Base-by-base conservation (phyloP, 2,888 invertebrate species). In the Luffia ferchaultella region DNA sequence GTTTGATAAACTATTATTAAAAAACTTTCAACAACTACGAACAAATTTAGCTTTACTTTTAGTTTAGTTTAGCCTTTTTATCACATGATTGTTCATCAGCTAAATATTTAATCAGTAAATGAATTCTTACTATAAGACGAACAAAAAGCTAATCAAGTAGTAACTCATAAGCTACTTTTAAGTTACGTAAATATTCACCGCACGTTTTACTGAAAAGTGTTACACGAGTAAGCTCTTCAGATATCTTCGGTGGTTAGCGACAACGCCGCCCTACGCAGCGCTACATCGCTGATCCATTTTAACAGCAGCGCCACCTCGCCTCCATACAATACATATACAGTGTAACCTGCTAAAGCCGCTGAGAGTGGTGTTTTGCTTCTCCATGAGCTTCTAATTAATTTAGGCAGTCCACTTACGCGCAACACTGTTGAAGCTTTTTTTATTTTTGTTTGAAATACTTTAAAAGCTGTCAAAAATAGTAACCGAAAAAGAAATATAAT, bases 191-290 rank as follows among this genome's bases (percentile, higher is more conserved):
- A n/a, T n/a, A n/a, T n/a, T n/a, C n/a, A n/a, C n/a, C n/a, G n/a
- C n/a, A n/a, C n/a, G n/a, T n/a, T n/a, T n/a, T n/a, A n/a, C n/a
- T n/a, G n/a, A n/a, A n/a, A n/a, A n/a, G n/a, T n/a, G n/a, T n/a
- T n/a, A 77, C 78, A 79, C 63, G 76, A 75, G 73, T 76, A 77
- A 75, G 77, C 79, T 78, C 70, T 77, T 72, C 68, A 67, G 72
- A 72, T 70, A 68, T 68, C 68, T 66, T 62, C 65, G 54, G 67
- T 62, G 70, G 70, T 66, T 66, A 67, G 66, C 65, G 70, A 62
- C 65, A 70, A 70, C 69, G 67, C 65, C 66, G 63, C 55, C 55
- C 68, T 69, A 63, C 60, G 61, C 55, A 62, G 68, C 68, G 73
- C 72, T 73, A 63, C 60, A 63, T 60, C 60, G 64, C 64, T 67